Evolutionary conservation across 1,140 invertebrate species (phyloP), one percentile per base, ranked within the genome.

Genomic region (Stenopsyche tienmushanensis): DNA sequence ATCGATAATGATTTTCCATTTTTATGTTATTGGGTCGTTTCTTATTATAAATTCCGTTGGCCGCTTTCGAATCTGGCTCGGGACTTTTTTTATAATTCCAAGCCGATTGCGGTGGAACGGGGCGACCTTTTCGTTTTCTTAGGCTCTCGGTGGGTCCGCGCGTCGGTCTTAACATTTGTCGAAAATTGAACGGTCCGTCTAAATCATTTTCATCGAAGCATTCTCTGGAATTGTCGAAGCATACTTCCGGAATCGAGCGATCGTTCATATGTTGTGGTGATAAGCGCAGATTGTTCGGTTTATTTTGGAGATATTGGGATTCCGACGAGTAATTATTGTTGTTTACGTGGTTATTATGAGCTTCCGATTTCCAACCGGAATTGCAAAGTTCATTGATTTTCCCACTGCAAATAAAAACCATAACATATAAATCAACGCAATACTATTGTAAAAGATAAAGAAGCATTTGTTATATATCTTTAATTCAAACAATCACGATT

Each of bases 141-240:
- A 90, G 74, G 23, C 88, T 89, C 70, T 89, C 87, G 0, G 88
- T 90, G 0, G 88, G 88, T 3, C 86, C 83, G 55, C 86, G 80
- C 0, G 88, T 88, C 9, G 86, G 86, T 55, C 86, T 77, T 5
- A 90, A 72, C 5, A 90, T 72, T 71, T 88, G 85, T 47, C 88
- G 79, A 71, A 90, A 91, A 71, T 89, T 85, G 71, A 87, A 90
- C 0, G 87, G 86, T 1, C 87, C 87, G 17, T 82, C 80, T 2
- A 81, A 80, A 45, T 86, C 84, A 29, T 85, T 82, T 7, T 80
- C 75, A 29, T 83, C 81, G 20, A 74, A 72, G 13, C 74, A 71
- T 0, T 66, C 69, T 41, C 74, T 73, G 42, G 60, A 15, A 50
- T 47, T 13, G 15, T 66, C 65, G 2, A 67, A 59, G 44, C 65